Percentiles rank a stretch among this genome's conserved stretches.
Evolutionary conservation across 2,888 invertebrate genomes (phyloP).

Genomic region (Eilema caniola): DNA sequence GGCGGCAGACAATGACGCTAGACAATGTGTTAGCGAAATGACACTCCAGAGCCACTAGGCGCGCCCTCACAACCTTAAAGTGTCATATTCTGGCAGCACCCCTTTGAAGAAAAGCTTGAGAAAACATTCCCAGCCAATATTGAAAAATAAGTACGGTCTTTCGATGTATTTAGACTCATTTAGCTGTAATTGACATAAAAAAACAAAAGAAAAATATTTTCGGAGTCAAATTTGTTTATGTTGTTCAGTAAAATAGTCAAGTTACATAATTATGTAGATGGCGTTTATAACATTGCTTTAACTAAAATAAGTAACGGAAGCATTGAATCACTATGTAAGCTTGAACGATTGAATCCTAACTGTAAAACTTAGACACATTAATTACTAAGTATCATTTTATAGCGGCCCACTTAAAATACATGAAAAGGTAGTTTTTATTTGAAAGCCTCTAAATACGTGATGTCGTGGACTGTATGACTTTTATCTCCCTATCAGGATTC

Average conservation of each 20-base stretch:
- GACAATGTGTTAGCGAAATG: constrained; percentile 83
- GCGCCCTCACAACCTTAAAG: constrained; percentile 67
- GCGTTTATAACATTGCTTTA: neutral
- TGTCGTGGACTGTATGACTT: too few species aligned
- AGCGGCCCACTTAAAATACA: constrained; percentile 15
- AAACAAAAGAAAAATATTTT: neutral
- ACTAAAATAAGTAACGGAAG: neutral
- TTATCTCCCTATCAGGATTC: too few species aligned
- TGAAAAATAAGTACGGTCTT: constrained; percentile 43
- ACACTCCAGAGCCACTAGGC: constrained; percentile 76
- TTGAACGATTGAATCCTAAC: constrained; percentile 32
- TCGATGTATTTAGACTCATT: constrained; percentile 21
- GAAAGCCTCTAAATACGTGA: constrained; percentile 43
- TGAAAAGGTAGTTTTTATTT: constrained; percentile 4
- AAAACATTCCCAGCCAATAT: constrained; percentile 41
- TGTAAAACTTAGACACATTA: constrained; percentile 30
- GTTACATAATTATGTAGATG: neutral
- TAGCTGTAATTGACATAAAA: neutral
- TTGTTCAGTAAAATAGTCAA: neutral
- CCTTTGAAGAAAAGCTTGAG: constrained; percentile 50
- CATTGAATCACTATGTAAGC: constrained; percentile 17
- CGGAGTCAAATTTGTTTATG: neutral
- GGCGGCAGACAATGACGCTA: constrained; percentile 80
- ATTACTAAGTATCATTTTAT: constrained; percentile 32
- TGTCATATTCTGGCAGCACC: constrained; percentile 58